phyloP scores from a whole-genome alignment of 2,888 invertebrate genomes.

The Taenaris catops region DNA sequence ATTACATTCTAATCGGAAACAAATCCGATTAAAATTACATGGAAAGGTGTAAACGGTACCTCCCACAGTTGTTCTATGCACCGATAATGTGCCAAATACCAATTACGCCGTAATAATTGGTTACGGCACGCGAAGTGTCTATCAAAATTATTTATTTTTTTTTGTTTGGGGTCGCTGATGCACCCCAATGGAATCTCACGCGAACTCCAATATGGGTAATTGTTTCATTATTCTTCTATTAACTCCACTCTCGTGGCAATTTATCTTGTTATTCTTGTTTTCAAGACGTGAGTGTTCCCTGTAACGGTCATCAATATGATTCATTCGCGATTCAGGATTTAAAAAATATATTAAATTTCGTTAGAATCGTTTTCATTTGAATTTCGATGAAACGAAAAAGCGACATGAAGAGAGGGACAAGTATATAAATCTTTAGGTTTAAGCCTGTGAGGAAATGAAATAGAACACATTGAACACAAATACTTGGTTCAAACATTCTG shows the following conservation, averaged over 20 bases:
- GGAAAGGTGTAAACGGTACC: constrained; percentile 63
- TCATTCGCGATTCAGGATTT: too few species aligned
- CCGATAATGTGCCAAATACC: constrained; percentile 75
- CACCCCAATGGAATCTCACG: constrained; percentile 52
- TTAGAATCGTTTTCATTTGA: too few species aligned
- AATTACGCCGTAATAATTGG: constrained; percentile 62
- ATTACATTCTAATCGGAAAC: constrained; percentile 27
- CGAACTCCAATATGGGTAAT: constrained; percentile 68
- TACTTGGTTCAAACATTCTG: too few species aligned
- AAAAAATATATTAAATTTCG: too few species aligned
- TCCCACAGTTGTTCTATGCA: constrained; percentile 52
- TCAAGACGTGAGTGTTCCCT: too few species aligned
- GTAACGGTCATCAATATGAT: too few species aligned
- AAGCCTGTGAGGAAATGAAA: too few species aligned
- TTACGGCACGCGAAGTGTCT: constrained; percentile 72
- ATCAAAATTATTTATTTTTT: constrained; percentile 76
- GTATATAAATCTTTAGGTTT: too few species aligned
- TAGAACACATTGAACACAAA: too few species aligned
- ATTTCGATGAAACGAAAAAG: too few species aligned
- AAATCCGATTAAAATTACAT: constrained; percentile 46
- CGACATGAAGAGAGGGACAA: too few species aligned
- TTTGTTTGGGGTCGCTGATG: constrained; percentile 56
- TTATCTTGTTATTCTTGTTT: constrained; percentile 37
- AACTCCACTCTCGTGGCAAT: constrained; percentile 63
- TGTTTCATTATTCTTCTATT: constrained; percentile 78